Base-by-base conservation (phyloP, 2,797 vertebrate species). In the Danio tinwini region DNA sequence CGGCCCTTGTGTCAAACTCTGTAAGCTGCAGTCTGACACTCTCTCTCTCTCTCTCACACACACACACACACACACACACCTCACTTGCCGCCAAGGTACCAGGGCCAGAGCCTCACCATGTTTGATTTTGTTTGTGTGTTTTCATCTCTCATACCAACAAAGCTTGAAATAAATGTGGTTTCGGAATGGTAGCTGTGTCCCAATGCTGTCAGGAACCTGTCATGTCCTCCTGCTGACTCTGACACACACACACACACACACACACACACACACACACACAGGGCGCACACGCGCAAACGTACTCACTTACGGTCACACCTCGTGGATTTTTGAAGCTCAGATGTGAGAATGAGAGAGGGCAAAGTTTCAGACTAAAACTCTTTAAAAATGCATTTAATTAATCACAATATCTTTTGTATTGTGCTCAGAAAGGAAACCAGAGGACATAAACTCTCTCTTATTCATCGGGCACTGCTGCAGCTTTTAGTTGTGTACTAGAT, bases 151-250 rank as follows among this genome's bases (percentile, higher is more conserved):
- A 63, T 82, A 86, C 82, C 84, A 82, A 86, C 90, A 89, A 87
- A 88, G 90, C 88, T 92, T 91, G 88, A 83, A 82, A 87, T 58
- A 75, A 72, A 82, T 73, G 73, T 89, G 85, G 81, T 86, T 82
- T 86, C 82, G 86, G 85, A 88, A 76, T 80, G 76, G 85, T 90
- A 89, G 71, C 85, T 85, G 88, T 88, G 89, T 90, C 90, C 79
- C 67, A 84, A 84, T 86, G 85, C 91, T 93, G 92, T 92, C 91
- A 88, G 88, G 82, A 85, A 85, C 79, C 91, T 92, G 91, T 92
- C 93, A 89, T 91, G 91, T 92, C 88, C 70, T 86, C 85, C 87
- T 81, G 85, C 86, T 83, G 76, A 82, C 81, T 84, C 85, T 86
- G 21, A 79, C 84, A 88, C 52, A 80, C 85, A 85, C 80, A 81